phyloP scores from a whole-genome alignment of 53 echinoderm and acorn worm species.

The Mesocentrotus franciscanus region DNA sequence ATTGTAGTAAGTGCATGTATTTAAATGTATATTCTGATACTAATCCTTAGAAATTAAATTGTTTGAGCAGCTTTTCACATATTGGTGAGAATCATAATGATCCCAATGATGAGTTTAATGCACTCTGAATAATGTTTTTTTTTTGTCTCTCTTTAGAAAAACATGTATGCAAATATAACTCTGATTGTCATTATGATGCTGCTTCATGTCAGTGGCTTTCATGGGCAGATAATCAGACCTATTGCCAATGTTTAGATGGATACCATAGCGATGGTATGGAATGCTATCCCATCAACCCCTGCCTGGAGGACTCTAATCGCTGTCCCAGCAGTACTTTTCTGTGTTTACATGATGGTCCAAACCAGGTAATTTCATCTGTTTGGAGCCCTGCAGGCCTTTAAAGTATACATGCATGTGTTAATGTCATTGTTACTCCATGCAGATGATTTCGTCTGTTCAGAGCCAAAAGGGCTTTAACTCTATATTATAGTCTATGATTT shows the following conservation, averaged over 20 bases:
- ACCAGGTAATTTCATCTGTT: slow-evolving; percentile 62
- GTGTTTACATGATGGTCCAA: slow-evolving; percentile 76
- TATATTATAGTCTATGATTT: no score
- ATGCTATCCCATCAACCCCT: slow-evolving; percentile 79
- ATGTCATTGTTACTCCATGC: no score
- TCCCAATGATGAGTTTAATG: no score
- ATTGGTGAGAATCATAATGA: no score
- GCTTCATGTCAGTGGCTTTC: slow-evolving; percentile 51
- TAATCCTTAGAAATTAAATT: no score
- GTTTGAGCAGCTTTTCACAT: no score
- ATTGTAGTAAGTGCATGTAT: no score
- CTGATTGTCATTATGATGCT: slow-evolving; percentile 15
- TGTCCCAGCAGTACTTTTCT: slow-evolving; percentile 71
- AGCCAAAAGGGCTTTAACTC: no score
- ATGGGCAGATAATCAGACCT: neutral
- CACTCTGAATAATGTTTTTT: neutral
- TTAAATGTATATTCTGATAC: no score
- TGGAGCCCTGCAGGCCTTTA: no score
- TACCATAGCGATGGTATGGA: slow-evolving; percentile 81
- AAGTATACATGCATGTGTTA: no score
- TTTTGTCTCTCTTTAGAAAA: neutral
- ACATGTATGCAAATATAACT: neutral
- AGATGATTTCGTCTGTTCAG: no score
- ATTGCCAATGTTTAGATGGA: slow-evolving; percentile 71
- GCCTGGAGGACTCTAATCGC: slow-evolving; percentile 58